Conservation (phyloP, 2,888 invertebrate species). For the Acanthosepion esculentum region DNA sequence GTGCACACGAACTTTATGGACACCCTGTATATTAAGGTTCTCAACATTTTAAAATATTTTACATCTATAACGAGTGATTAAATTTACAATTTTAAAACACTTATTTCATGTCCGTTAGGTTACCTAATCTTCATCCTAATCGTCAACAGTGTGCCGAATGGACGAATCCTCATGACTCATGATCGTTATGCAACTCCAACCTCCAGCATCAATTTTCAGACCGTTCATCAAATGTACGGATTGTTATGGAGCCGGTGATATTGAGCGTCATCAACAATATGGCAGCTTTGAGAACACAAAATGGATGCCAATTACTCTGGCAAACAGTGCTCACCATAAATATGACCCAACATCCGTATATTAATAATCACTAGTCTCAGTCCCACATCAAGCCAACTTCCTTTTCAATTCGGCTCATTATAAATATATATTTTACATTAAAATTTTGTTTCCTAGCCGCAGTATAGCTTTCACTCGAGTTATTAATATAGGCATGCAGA, state of each 20-base stretch:
- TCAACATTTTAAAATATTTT: too few relatives aligned
- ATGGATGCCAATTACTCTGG: background rate
- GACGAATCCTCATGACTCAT: too few relatives aligned
- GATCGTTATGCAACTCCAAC: background rate
- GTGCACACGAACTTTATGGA: too few relatives aligned
- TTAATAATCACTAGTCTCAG: background rate
- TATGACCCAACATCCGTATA: background rate
- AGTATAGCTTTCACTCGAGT: too few relatives aligned
- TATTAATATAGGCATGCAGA: too few relatives aligned
- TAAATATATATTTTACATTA: background rate
- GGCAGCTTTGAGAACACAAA: background rate
- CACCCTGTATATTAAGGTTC: too few relatives aligned
- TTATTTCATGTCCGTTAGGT: too few relatives aligned
- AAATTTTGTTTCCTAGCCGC: background rate
- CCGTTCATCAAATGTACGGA: background rate
- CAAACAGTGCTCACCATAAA: background rate
- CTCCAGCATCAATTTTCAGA: background rate
- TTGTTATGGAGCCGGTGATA: background rate
- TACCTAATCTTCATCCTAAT: too few relatives aligned
- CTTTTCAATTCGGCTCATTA: background rate
- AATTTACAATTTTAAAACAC: too few relatives aligned
- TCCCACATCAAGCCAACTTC: background rate
- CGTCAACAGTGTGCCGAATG: too few relatives aligned
- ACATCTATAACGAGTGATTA: too few relatives aligned
- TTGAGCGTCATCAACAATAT: background rate